A percentile compares a stretch with the other conserved stretches of the same genome.
These are phyloP conservation scores for Ardeotis arabs DNA, from an alignment of 2,113 vertebrate genomes.

Conservation along the genomic window DNA sequence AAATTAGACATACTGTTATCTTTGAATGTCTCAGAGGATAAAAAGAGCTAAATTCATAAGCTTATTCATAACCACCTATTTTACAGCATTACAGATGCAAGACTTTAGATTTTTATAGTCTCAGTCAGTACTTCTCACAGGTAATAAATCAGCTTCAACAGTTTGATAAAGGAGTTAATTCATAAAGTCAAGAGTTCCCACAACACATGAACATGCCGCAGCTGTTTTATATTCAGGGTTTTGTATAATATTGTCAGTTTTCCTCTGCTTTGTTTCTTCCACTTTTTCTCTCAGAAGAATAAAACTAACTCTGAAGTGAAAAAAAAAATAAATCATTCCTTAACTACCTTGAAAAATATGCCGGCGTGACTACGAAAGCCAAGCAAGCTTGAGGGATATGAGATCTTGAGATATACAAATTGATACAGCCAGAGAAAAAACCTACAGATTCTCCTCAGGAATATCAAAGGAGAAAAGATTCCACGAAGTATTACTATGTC, in stretches of 20 bases:
- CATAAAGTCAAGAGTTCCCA: constrained; percentile 10
- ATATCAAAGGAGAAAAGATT: background rate
- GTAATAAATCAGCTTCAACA: constrained; percentile 13
- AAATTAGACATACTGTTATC: background rate
- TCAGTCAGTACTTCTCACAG: background rate
- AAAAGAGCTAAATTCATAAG: background rate
- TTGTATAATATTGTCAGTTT: background rate
- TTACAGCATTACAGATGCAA: background rate
- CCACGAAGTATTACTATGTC: background rate
- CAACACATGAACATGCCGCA: background rate
- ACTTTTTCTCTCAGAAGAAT: background rate
- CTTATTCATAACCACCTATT: background rate
- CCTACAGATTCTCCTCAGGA: background rate
- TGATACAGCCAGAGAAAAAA: background rate
- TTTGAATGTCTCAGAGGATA: background rate
- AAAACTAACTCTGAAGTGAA: background rate
- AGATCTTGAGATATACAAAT: background rate
- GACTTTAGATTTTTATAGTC: background rate
- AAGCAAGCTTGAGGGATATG: background rate
- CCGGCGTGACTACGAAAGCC: background rate
- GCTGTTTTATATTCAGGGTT: constrained; percentile 3
- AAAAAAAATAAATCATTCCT: background rate
- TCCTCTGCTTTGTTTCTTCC: constrained; percentile 3
- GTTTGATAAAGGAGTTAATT: constrained; percentile 29
- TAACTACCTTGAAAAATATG: constrained; percentile 1